Evolutionary conservation across 2,797 vertebrate genomes (phyloP).

Genomic region (Eulemur rubriventer): DNA sequence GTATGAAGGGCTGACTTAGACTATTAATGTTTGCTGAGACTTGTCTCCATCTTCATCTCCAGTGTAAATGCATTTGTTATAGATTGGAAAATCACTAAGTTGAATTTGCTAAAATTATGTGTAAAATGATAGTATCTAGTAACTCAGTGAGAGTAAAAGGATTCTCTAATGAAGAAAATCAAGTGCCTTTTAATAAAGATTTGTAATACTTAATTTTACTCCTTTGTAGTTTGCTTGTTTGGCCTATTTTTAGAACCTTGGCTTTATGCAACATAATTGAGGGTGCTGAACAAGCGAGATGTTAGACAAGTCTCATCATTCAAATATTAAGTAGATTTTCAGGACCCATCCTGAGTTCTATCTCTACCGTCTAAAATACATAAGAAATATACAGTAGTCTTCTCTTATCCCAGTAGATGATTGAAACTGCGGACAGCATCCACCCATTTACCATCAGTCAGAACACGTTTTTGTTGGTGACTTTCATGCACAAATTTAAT

Average conservation of each 20-base stretch:
- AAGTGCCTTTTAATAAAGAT: background rate
- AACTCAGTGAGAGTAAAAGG: background rate
- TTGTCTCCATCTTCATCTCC: background rate
- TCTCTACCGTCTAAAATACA: background rate
- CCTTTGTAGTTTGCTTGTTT: constrained; percentile 28
- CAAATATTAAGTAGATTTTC: constrained; percentile 36
- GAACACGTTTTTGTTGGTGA: background rate
- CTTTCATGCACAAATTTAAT: background rate
- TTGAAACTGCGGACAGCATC: background rate
- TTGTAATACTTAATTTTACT: constrained; percentile 27
- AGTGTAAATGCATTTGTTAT: background rate
- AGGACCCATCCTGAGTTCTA: background rate
- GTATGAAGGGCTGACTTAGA: background rate
- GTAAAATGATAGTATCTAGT: background rate
- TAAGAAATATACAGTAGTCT: background rate
- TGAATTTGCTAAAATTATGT: constrained; percentile 18
- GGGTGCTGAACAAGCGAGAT: constrained; percentile 34
- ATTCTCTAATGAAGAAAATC: constrained; percentile 31
- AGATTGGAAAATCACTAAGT: background rate
- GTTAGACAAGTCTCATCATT: constrained; percentile 40
- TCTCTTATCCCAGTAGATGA: background rate
- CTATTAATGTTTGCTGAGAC: background rate
- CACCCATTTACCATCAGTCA: background rate
- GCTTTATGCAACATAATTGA: constrained; percentile 12
- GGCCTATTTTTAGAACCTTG: background rate